Base-by-base conservation (phyloP, 2,797 vertebrate species). In the Xiphorhynchus erythropygius region DNA sequence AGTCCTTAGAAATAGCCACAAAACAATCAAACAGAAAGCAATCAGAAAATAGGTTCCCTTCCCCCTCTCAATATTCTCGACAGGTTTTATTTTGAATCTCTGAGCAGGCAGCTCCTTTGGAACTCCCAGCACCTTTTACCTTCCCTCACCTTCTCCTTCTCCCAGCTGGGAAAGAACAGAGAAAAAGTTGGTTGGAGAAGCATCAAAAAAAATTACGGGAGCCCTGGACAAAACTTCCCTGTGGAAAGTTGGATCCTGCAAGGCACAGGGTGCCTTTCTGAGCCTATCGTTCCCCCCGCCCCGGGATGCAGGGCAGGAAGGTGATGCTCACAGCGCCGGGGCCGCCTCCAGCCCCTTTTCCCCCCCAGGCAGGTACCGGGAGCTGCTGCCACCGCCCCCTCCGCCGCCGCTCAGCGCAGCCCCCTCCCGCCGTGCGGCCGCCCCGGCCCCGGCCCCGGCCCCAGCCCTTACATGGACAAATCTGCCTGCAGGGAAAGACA, bases 381-480 rank as follows among this genome's bases (percentile, higher is more conserved):
- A 32, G 78, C 69, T 53, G 77, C 59, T 8, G 49, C 60, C 60
- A 30, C 52, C 68, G 13, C 18, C 37, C 39, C 56, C 19, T 35
- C 19, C 11, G 24, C 35, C 56, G 13, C 22, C n/a, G 42, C 23
- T 35, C 30, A 56, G 75, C 65, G 53, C 75, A 73, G 62, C 64
- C 87, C 93, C 74, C 41, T 49, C 78, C 60, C 52, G 35, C 62
- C 35, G 32, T 39, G 81, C 75, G 35, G 56, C 76, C 50, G 27
- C 15, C 77, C 82, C 69, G 24, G 65, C 75, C 91, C 63, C 78
- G 37, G 53, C 86, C 91, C 76, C 62, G 37, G 87, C 91, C 63
- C 95, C 96, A 92, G 93, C 96, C 98, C 98, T 98, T 98, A 98
- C 97, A 98, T 96, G 98, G 98, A 96, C 98, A 98, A 98, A 98